Conservation (phyloP, 2,797 vertebrate genomes). For the Agapornis canus region DNA sequence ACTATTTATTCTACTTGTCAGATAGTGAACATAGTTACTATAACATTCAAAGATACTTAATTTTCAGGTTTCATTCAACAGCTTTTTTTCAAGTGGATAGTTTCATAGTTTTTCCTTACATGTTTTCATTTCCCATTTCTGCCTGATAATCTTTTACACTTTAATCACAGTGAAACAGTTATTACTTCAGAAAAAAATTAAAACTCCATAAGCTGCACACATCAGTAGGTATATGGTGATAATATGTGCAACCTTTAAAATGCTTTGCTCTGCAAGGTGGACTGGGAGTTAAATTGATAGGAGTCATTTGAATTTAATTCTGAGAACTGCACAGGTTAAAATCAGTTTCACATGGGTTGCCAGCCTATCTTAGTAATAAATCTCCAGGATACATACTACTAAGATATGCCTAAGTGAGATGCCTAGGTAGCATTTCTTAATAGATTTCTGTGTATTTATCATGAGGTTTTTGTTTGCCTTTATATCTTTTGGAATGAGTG, state of each 20-base stretch:
- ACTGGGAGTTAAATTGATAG: neutral
- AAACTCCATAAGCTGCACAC: neutral
- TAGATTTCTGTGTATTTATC: neutral
- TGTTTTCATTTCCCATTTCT: neutral
- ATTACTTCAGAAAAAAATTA: neutral
- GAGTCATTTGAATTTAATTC: neutral
- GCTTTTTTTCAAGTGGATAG: neutral
- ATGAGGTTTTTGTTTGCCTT: neutral
- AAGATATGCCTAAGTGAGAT: neutral
- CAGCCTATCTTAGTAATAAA: neutral
- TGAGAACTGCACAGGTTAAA: neutral
- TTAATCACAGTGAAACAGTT: neutral
- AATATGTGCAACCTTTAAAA: neutral
- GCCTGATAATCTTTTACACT: neutral
- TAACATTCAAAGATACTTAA: neutral
- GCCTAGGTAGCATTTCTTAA: neutral
- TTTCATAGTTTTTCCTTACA: neutral
- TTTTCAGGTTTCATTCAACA: neutral
- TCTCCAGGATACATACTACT: neutral
- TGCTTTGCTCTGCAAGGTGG: neutral
- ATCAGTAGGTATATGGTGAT: neutral
- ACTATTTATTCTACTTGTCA: neutral
- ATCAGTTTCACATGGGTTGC: neutral
- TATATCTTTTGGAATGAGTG: neutral
- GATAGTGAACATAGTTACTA: neutral